Base-by-base conservation (phyloP, 1,140 invertebrate species). In the Proctacanthus coquilletti region DNA sequence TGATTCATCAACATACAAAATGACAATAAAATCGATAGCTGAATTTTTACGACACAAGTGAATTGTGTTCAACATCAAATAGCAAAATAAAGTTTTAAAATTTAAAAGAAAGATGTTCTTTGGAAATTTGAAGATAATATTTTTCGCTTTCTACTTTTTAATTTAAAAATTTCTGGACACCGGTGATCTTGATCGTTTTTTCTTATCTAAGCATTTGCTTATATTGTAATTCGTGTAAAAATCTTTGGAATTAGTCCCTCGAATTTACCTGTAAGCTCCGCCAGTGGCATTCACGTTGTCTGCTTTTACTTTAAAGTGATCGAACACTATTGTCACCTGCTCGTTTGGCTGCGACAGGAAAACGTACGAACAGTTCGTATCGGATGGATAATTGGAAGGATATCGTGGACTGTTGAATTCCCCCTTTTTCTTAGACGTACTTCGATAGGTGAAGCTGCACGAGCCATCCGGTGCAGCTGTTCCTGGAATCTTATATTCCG, bases 351-450 rank as follows among this genome's bases (percentile, higher is more conserved):
- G 78, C 34, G 82, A 78, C 42, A 78, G 55, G 61, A 96, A 91
- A 46, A 80, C 71, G 65, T 92, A 97, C 30, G 81, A 85, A 69
- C 93, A 97, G 65, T 85, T 86, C 19, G 82, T 88, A 52, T 81
- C 79, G 48, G 84, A 86, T 34, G 89, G 89, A 70, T 96, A 96
- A 65, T 91, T 92, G 51, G 83, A 81, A 48, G 92, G 92, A 72
- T 94, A 88, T 29, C 91, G 74, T 9, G 93, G 93, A 13, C 89
- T 94, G 62, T 96, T 96, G 57, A 96, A 88, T 47, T 87, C 82
- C 13, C 92, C 92, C 34, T 72, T 71, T 57, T 89, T 91, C 45
- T 76, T 72, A 29, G 77, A 81, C 41, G 74, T 75, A 60, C 87
- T 93, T 38, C 75, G 71, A 64, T 95, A 97, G 1, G 82, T 83